Evolutionary conservation across 1,140 invertebrate species (phyloP).

Genomic region (Nomia melanderi): DNA sequence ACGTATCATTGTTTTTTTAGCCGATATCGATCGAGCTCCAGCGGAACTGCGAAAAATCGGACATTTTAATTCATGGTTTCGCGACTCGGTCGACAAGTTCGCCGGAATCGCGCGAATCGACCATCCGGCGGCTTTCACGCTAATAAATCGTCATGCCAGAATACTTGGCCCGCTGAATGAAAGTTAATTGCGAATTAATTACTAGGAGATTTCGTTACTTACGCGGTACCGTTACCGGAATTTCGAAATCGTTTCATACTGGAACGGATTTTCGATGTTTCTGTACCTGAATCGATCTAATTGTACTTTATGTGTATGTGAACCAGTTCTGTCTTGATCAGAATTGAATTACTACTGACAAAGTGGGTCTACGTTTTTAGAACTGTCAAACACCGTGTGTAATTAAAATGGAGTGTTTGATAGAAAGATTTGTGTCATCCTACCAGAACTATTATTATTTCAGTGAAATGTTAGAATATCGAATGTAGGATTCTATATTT

Average conservation of each 20-base stretch:
- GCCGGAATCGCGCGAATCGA: conserved; percentile 21
- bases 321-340: no score
- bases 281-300: no score
- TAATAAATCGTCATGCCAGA: conserved; percentile 1
- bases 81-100: conserved; percentile 9
- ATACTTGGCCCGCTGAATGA: background rate
- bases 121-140: background rate
- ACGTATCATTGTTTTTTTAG: conserved; percentile 10
- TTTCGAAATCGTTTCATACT: background rate
- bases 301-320: no score
- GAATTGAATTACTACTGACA: no score
- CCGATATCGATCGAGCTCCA: conserved; percentile 26
- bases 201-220: conserved; percentile 16
- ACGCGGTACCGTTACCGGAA: background rate
- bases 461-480: no score
- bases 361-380: no score
- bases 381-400: no score
- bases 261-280: no score
- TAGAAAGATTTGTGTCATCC: no score
- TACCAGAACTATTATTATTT: no score
- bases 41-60: conserved; percentile 20
- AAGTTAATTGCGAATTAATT: conserved; percentile 33
- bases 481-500: no score
- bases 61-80: conserved; percentile 13
- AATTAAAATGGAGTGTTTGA: no score